Evolutionary conservation across 1,140 invertebrate species (phyloP), one percentile per base, ranked within the genome.

Genomic region (Streblospio benedicti): DNA sequence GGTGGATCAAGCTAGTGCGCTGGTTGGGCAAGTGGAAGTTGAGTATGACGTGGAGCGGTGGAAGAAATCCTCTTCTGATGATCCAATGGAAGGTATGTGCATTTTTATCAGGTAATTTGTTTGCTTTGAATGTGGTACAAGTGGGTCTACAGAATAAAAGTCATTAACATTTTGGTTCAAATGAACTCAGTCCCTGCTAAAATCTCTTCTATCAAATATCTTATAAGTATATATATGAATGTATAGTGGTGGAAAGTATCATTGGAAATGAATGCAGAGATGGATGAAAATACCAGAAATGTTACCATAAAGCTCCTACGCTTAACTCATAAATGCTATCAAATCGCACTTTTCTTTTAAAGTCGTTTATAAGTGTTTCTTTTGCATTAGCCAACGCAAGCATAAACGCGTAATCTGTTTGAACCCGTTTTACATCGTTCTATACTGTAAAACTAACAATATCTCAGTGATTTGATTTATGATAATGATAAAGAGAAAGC

Each of bases 251-350:
- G 45, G 9, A 4, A 23, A 47, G 25, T 14, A 12, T 28, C 45
- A 27, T 47, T 47, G 45, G 30, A 47, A 28, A 27, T 47, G 43
- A 35, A 43, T 9, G 83, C 84, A 0, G 79, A 80, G 20, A 81
- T 89, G 47, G 81, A 83, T 62, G 88, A 88, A 63, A 85, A 88
- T 68, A 77, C 88, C 6, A 81, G 85, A 63, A 76, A 81, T 0
- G 65, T 85, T 28, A 78, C 80, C 1, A 72, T 73, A 62, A 72
- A 35, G 67, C 70, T 60, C 68, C 75, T 55, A 80, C 68, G 80
- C 60, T 82, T 85, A 66, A 82, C 83, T 0, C 73, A 80, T n/a
- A n/a, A n/a, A n/a, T n/a, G n/a, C n/a, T n/a, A n/a, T n/a, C n/a
- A n/a, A n/a, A n/a, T n/a, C n/a, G n/a, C n/a, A n/a, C n/a, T n/a